Base-by-base conservation (phyloP, 2,113 vertebrate genomes). In the Motacilla alba region DNA sequence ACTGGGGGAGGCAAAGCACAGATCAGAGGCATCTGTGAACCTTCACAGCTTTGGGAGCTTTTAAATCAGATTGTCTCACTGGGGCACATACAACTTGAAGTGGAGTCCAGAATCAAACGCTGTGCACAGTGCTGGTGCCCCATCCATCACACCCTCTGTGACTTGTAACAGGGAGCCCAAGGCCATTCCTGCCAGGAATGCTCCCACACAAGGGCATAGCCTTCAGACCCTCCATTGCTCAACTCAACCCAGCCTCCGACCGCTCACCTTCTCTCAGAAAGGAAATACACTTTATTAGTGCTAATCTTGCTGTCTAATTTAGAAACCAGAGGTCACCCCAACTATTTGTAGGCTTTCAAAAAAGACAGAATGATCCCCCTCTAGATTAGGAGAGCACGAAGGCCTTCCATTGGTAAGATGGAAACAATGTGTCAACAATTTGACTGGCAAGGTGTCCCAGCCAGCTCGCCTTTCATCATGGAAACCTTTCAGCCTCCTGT, bases 371-470 rank as follows among this genome's bases (percentile, higher is more conserved):
- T 63, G 56, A 84, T 93, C 89, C 50, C 64, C 37, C 47, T 82
- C 50, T 55, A 86, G 87, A 79, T 53, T 91, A 84, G 7, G 59
- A 56, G 31, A 26, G 75, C 79, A 96, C 0, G 8, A 72, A 91
- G 58, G 26, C 31, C 43, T 94, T 90, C 62, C 64, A 81, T 17
- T 56, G 67, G 94, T 89, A 82, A 97, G 63, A 86, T 95, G 86
- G 90, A 92, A 87, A 97, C 95, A 98, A 95, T 89, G 80, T 31
- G 50, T 31, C 70, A 91, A 39, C 79, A 78, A 93, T 94, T 78
- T n/a, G 62, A 43, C 43, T 92, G 79, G 81, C 72, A 79, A 95
- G 91, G 80, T 46, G 52, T 67, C 52, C 80, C 49, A 90, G 55
- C 21, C 55, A 84, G 72, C 68, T 87, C 73, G 14, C 56, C 58